Evolutionary conservation across 2,113 vertebrate species (phyloP).

Genomic region (Gymnorhina tibicen): DNA sequence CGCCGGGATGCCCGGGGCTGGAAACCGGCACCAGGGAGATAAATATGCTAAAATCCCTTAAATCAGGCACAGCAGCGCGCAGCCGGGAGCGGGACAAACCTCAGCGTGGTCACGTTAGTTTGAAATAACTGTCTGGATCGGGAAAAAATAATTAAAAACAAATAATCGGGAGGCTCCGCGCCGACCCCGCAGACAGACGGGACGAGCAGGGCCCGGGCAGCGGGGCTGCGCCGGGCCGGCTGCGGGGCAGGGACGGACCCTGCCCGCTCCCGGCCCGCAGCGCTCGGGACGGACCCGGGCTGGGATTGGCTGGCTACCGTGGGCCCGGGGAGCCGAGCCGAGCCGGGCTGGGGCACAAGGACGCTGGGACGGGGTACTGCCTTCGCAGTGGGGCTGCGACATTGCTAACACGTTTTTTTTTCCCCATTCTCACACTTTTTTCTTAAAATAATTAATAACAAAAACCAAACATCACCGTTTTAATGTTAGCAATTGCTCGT

Average conservation of each 20-base stretch:
- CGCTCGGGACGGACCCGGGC: neutral
- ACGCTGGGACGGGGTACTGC: too few relatives aligned
- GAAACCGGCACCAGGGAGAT: neutral
- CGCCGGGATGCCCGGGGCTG: neutral
- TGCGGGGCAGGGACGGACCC: neutral
- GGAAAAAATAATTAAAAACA: neutral
- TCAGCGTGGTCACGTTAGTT: neutral
- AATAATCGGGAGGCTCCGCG: neutral
- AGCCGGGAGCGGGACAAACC: conserved; percentile 56
- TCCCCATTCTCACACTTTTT: neutral
- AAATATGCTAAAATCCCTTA: neutral
- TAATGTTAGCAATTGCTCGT: neutral
- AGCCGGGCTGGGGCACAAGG: neutral
- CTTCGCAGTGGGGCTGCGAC: neutral
- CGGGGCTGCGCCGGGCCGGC: neutral
- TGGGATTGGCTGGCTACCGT: neutral
- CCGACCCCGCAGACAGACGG: neutral
- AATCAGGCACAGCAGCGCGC: conserved; percentile 1
- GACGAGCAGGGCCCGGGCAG: neutral
- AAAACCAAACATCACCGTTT: neutral
- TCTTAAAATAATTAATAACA: neutral
- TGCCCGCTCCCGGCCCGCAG: neutral
- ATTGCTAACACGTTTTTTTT: too few relatives aligned
- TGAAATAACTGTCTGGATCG: neutral
- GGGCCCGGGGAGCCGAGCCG: neutral